These are phyloP conservation scores for Mormyrus hasselquistii DNA, from an alignment of 2,797 vertebrate species.

Conservation along the genomic window DNA sequence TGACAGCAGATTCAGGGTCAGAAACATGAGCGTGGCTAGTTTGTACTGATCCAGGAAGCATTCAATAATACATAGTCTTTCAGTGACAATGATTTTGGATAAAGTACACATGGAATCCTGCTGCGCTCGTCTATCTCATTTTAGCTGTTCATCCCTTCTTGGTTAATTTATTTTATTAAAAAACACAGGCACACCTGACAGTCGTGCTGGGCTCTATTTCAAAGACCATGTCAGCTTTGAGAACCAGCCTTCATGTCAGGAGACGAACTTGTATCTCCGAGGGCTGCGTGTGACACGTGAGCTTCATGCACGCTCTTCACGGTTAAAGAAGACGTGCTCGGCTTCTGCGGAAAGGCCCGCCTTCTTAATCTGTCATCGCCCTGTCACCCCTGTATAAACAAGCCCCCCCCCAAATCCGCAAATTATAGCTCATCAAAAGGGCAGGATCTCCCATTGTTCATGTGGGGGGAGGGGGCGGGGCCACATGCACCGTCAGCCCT, in stretches of 20 bases:
- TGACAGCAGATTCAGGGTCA: background rate
- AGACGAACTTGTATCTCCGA: background rate
- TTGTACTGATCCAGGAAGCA: background rate
- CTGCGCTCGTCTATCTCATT: background rate
- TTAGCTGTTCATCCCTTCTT: background rate
- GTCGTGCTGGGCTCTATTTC: background rate
- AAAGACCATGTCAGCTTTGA: background rate
- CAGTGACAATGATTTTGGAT: background rate
- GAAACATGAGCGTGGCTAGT: background rate
- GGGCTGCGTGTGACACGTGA: background rate
- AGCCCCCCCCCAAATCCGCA: background rate
- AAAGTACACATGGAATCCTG: background rate
- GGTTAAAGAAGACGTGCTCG: background rate
- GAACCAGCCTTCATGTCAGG: background rate
- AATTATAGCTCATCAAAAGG: background rate
- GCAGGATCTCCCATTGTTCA: background rate
- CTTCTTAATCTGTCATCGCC: background rate
- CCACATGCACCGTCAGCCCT: background rate
- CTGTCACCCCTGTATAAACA: background rate
- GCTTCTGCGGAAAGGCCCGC: background rate
- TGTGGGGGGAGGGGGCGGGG: background rate
- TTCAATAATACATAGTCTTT: background rate
- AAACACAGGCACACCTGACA: background rate
- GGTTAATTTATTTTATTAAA: background rate
- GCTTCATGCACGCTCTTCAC: background rate